These are phyloP conservation scores for Petromus typicus DNA, from an alignment of 2,113 vertebrate genomes.

Conservation along the genomic window DNA sequence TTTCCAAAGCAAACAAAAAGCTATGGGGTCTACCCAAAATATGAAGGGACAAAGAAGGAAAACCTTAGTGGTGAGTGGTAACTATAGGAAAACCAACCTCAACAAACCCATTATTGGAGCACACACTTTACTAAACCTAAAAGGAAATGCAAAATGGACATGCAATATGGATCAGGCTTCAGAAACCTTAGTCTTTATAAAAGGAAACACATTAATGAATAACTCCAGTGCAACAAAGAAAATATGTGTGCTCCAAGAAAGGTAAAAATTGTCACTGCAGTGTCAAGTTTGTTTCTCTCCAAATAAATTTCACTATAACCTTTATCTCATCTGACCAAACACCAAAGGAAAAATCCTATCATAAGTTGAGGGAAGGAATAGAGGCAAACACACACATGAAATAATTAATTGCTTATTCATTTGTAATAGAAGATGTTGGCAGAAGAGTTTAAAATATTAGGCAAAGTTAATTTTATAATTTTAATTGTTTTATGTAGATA, in stretches of 20 bases:
- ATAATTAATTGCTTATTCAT: background rate
- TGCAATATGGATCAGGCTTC: background rate
- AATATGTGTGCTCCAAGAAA: background rate
- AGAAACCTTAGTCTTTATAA: background rate
- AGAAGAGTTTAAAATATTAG: background rate
- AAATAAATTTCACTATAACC: background rate
- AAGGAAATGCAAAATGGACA: background rate
- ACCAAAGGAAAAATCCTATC: background rate
- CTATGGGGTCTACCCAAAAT: background rate
- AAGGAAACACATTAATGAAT: background rate
- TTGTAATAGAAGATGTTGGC: background rate
- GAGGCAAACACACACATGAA: background rate
- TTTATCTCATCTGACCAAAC: background rate
- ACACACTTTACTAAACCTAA: background rate
- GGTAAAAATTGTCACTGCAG: background rate
- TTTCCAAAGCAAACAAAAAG: background rate
- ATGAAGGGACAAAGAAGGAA: background rate
- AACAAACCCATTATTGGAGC: background rate
- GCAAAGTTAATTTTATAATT: background rate
- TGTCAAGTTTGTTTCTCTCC: background rate
- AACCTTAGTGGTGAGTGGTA: background rate
- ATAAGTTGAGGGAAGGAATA: background rate
- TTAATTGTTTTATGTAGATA: constrained; percentile 7
- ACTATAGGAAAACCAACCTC: background rate
- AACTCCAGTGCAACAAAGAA: background rate